Conservation (phyloP, 2,113 vertebrate species). For the Eira barbara region DNA sequence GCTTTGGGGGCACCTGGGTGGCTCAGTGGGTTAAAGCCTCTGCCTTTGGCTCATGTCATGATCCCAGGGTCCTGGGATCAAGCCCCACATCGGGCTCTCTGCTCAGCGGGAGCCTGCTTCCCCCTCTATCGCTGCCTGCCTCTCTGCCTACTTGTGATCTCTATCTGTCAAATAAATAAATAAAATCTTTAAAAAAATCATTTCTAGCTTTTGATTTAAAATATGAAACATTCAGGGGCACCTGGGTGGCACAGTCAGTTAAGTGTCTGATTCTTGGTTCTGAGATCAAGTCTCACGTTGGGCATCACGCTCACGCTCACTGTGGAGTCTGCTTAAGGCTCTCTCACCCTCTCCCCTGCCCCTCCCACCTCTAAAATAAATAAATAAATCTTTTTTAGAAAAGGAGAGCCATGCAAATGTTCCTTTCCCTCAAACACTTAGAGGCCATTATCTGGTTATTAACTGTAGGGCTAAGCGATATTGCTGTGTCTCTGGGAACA, state of each 20-base stretch:
- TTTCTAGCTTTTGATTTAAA: background rate
- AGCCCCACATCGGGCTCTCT: too few species aligned
- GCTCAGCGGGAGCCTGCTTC: too few species aligned
- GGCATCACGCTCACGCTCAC: background rate
- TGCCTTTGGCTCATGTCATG: too few species aligned
- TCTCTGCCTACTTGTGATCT: too few species aligned
- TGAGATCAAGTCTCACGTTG: background rate
- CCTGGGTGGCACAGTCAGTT: background rate
- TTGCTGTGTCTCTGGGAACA: background rate
- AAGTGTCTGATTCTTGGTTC: background rate
- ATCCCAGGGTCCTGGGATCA: too few species aligned
- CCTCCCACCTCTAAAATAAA: background rate
- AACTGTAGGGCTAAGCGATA: background rate
- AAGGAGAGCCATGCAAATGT: background rate
- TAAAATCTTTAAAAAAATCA: too few species aligned
- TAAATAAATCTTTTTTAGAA: background rate
- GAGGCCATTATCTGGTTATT: background rate
- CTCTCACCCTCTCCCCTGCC: background rate
- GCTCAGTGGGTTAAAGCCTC: background rate
- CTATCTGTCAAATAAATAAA: too few species aligned
- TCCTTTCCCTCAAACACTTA: background rate
- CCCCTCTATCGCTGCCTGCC: too few species aligned
- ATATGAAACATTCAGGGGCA: background rate
- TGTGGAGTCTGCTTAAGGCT: background rate
- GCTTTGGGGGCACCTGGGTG: background rate